phyloP scores from a whole-genome alignment of 2,888 invertebrate genomes.

The Caenorhabditis panamensis region DNA sequence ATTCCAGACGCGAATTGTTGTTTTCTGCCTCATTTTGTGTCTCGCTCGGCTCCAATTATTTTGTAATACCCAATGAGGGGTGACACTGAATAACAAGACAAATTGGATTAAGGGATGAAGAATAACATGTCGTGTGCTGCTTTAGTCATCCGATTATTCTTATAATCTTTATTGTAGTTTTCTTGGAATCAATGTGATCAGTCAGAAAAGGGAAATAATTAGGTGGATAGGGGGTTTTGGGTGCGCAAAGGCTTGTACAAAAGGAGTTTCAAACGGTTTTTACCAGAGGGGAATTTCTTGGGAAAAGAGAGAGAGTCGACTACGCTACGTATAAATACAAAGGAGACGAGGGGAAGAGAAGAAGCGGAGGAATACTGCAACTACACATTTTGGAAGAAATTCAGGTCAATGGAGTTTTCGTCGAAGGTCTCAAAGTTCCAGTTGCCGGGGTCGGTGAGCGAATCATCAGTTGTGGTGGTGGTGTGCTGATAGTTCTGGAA shows the following conservation, averaged over 20 bases:
- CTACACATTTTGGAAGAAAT: conserved; percentile 35
- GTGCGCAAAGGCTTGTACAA: neutral
- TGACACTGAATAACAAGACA: neutral
- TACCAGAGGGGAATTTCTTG: neutral
- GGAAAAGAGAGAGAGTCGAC: too few species aligned
- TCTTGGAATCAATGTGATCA: conserved; percentile 18
- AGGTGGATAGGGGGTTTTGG: neutral
- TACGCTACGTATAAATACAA: neutral
- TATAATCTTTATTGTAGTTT: conserved; percentile 8
- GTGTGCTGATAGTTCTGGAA: neutral
- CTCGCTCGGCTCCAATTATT: neutral
- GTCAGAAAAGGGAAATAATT: conserved; percentile 5
- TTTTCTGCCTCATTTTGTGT: neutral
- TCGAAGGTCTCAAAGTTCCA: conserved; percentile 46
- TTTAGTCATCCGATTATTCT: neutral
- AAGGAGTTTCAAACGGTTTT: neutral
- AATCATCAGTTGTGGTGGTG: conserved; percentile 3
- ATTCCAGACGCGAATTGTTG: too few species aligned
- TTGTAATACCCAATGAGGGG: neutral
- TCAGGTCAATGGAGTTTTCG: conserved; percentile 34
- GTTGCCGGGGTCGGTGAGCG: conserved; percentile 44
- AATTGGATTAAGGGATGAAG: neutral
- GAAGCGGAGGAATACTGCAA: conserved; percentile 4
- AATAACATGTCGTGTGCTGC: neutral
- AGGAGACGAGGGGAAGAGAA: neutral